Evolutionary conservation across 2,888 invertebrate genomes (phyloP).

Genomic region (Taenaris catops): DNA sequence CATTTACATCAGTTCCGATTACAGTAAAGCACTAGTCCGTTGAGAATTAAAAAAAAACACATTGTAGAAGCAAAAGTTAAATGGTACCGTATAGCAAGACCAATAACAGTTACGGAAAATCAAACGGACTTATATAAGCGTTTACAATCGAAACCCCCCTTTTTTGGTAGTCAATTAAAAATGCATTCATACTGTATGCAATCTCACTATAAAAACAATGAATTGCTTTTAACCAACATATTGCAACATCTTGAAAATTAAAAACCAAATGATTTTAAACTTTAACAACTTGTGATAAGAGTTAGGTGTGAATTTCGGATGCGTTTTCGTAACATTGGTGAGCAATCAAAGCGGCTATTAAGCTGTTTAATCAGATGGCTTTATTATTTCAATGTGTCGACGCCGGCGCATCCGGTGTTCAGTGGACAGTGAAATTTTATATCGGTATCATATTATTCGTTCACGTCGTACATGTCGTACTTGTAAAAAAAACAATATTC

Average conservation of each 20-base stretch:
- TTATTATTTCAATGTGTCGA: slow-evolving; percentile 42
- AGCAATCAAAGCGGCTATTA: slow-evolving; percentile 31
- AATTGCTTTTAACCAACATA: slow-evolving; percentile 13
- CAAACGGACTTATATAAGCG: too few relatives aligned
- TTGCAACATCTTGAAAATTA: neutral
- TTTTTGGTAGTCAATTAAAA: slow-evolving; percentile 30
- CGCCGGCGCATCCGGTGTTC: slow-evolving; percentile 30
- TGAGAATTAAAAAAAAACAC: too few relatives aligned
- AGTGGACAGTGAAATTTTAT: slow-evolving; percentile 27
- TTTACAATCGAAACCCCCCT: neutral
- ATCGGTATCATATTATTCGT: slow-evolving; percentile 10
- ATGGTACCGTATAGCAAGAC: too few relatives aligned
- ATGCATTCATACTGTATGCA: slow-evolving; percentile 26
- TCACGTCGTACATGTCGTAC: slow-evolving; percentile 10
- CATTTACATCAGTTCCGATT: too few relatives aligned
- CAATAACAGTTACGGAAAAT: too few relatives aligned
- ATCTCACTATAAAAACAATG: slow-evolving; percentile 27
- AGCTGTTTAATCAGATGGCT: slow-evolving; percentile 55
- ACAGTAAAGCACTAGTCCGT: too few relatives aligned
- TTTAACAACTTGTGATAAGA: slow-evolving; percentile 13
- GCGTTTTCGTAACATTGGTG: slow-evolving; percentile 1
- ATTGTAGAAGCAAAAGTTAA: too few relatives aligned
- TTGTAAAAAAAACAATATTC: slow-evolving; percentile 1
- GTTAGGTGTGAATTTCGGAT: neutral
- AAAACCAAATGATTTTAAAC: slow-evolving; percentile 7